phyloP scores from a whole-genome alignment of 2,888 invertebrate genomes.

The Thalpophila matura region DNA sequence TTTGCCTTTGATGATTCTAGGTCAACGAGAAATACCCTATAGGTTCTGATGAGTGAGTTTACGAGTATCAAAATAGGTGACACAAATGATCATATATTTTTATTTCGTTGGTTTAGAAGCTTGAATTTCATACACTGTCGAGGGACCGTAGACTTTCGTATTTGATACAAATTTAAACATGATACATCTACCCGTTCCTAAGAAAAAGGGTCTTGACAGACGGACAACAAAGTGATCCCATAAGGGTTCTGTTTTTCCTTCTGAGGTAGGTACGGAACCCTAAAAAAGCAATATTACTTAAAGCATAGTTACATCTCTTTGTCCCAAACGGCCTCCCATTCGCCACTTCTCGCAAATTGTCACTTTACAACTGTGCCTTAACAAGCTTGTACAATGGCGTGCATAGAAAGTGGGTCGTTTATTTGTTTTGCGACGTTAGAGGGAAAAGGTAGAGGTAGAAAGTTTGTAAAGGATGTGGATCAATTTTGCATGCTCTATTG shows the following conservation, averaged over 20 bases:
- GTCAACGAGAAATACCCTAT: no score
- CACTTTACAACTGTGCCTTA: slow-evolving; percentile 58
- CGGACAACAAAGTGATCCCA: no score
- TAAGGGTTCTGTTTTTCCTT: slow-evolving; percentile 2
- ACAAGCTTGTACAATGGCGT: slow-evolving; percentile 59
- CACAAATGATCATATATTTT: no score
- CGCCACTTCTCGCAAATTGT: slow-evolving; percentile 59
- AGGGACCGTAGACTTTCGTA: no score
- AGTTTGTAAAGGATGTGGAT: slow-evolving; percentile 30
- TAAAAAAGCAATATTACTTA: slow-evolving; percentile 50
- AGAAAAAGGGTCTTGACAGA: background rate
- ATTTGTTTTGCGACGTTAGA: slow-evolving; percentile 46
- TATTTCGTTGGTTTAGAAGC: no score
- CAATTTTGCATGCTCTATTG: slow-evolving; percentile 32
- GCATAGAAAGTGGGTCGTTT: slow-evolving; percentile 43
- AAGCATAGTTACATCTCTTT: slow-evolving; percentile 41
- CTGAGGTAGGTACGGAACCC: no score
- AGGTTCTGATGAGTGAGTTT: no score
- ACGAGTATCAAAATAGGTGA: no score
- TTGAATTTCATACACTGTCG: no score
- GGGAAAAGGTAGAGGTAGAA: background rate
- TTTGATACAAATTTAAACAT: no score
- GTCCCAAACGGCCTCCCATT: slow-evolving; percentile 43
- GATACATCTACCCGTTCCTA: no score
- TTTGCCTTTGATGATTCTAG: no score